These are phyloP conservation scores for Maconellicoccus hirsutus DNA, from an alignment of 1,140 invertebrate species.

Conservation along the genomic window DNA sequence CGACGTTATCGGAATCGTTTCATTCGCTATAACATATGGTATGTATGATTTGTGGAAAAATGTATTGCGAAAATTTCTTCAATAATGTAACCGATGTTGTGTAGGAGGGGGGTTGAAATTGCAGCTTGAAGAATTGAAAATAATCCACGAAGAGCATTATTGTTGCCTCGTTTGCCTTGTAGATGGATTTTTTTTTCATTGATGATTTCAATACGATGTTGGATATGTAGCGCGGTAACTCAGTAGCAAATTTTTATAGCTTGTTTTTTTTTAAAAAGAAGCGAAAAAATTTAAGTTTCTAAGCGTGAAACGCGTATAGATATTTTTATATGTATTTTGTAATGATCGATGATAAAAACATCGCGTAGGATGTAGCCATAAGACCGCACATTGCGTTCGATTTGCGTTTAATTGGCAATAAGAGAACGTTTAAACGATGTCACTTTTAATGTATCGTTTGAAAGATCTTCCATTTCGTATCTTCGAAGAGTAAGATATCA, in stretches of 20 bases:
- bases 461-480: conserved; percentile 18
- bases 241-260: neutral
- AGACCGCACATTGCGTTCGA: conserved; percentile 20
- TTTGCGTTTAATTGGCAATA: conserved; percentile 22
- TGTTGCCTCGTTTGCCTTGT: too few relatives aligned
- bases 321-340: neutral
- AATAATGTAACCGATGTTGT: too few relatives aligned
- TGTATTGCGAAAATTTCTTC: too few relatives aligned
- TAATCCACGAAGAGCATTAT: too few relatives aligned
- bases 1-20: neutral
- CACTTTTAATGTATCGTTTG: conserved; percentile 16
- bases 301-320: neutral
- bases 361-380: conserved; percentile 12
- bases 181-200: too few relatives aligned
- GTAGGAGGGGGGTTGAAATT: too few relatives aligned
- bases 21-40: neutral
- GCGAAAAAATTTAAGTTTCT: neutral
- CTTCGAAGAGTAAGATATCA: conserved; percentile 2
- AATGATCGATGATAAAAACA: conserved; percentile 11
- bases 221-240: neutral
- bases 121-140: too few relatives aligned
- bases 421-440: conserved; percentile 20
- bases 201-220: too few relatives aligned
- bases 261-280: neutral
- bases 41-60: neutral